These are phyloP conservation scores for Plagodis pulveraria DNA, from an alignment of 2,888 invertebrate species.

Conservation along the genomic window DNA sequence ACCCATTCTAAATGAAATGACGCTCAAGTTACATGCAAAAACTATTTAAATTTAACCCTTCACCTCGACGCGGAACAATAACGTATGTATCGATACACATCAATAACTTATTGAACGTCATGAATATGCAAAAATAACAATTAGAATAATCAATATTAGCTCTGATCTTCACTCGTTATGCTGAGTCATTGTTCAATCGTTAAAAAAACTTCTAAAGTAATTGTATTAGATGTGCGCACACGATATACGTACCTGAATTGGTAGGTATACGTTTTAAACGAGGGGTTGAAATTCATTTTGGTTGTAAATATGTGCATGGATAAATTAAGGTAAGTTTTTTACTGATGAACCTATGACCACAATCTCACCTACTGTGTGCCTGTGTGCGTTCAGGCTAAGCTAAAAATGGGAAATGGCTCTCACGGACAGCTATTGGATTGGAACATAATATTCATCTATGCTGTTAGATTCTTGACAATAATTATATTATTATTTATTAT, in stretches of 20 bases:
- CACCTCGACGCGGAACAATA: constrained; percentile 25
- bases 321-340: too few species aligned
- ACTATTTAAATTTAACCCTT: constrained; percentile 45
- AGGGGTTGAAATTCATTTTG: too few species aligned
- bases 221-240: constrained; percentile 11
- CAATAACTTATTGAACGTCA: constrained; percentile 47
- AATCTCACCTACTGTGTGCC: too few species aligned
- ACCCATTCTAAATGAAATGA: constrained; percentile 33
- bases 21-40: constrained; percentile 44
- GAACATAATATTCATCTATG: too few species aligned
- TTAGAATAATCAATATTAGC: constrained; percentile 70
- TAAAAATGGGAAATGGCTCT: too few species aligned
- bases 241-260: background rate
- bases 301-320: too few species aligned
- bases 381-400: too few species aligned
- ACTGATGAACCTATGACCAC: too few species aligned
- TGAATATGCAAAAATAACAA: constrained; percentile 82
- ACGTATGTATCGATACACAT: constrained; percentile 36
- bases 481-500: too few species aligned
- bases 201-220: constrained; percentile 38
- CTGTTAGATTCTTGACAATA: too few species aligned
- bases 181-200: constrained; percentile 62
- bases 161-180: constrained; percentile 58
- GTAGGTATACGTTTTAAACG: too few species aligned
- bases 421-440: too few species aligned